Base-by-base conservation (phyloP, 2,797 vertebrate species). In the Poeciliopsis gracilis region DNA sequence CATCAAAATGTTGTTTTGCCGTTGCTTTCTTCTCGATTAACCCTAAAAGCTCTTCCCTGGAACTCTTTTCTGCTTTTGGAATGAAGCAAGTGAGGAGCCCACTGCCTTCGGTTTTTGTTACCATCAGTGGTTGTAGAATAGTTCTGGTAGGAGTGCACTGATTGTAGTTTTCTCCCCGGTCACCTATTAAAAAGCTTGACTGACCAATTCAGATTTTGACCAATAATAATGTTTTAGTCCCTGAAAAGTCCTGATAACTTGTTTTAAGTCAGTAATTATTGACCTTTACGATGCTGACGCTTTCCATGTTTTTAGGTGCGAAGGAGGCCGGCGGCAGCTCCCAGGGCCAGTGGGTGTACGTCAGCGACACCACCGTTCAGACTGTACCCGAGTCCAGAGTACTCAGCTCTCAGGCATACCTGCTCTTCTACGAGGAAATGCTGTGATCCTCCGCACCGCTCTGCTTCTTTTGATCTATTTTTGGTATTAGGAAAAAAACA, bases 351-450 rank as follows among this genome's bases (percentile, higher is more conserved):
- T 99, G 98, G 98, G 97, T 99, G 8, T 98, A 98, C 15, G 93
- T 99, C 83, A 99, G 97, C 57, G 98, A 99, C 89, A 96, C 97
- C 83, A 96, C 95, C 0, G 97, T 99, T 88, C 98, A 99, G 91
- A 94, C 94, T 69, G 98, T 99, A 91, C 96, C 98, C 23, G 98
- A 99, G 90, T 97, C 98, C 79, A 95, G 97, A 95, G 98, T 98
- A 63, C 95, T 99, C 76, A 97, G 96, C 95, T 97, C 98, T 95
- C 98, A 99, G 95, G 98, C 98, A 1, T 99, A 99, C 91, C 95
- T 99, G 93, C 97, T 99, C 89, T 99, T 99, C 93, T 99, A 99
- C 84, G 98, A 99, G 95, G 97, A 97, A 93, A 87, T 97, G 81
- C 92, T 96, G 74, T 97, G 95, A 90, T 46, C 80, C 47, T 66